A percentile compares a stretch with the other conserved stretches of the same genome.
Conservation (phyloP, 2,113 vertebrate genomes). For the Antidorcas marsupialis region DNA sequence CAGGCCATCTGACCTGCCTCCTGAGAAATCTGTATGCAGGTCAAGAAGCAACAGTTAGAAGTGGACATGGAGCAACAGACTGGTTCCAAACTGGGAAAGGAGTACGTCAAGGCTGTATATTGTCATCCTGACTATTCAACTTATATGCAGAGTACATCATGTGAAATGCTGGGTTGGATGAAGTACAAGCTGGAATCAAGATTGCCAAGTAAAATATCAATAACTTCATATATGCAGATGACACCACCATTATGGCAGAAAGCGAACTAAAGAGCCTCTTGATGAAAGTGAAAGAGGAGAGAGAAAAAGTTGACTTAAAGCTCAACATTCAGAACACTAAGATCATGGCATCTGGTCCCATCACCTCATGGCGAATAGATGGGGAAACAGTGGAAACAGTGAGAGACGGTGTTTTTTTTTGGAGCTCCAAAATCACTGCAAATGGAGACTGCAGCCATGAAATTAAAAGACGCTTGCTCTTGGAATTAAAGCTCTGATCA, state of each 20-base stretch:
- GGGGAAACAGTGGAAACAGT: neutral
- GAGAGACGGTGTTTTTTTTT: neutral
- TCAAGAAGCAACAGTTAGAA: neutral
- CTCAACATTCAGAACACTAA: neutral
- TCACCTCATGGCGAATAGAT: neutral
- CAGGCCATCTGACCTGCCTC: neutral
- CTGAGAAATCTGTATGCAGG: neutral
- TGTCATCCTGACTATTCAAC: neutral
- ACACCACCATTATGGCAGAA: neutral
- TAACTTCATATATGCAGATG: neutral
- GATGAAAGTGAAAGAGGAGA: neutral
- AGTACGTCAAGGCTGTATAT: neutral
- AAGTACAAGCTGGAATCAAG: neutral
- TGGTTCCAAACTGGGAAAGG: neutral
- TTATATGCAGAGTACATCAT: neutral
- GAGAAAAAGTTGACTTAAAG: neutral
- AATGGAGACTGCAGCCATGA: neutral
- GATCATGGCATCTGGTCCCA: neutral
- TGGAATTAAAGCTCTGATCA: neutral
- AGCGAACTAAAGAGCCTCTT: neutral
- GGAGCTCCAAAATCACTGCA: neutral
- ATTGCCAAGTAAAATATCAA: neutral
- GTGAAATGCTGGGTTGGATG: neutral
- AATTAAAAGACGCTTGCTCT: neutral
- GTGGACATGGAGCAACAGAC: neutral